Conservation (phyloP, 2,113 vertebrate species). For the Percopsis transmontana region DNA sequence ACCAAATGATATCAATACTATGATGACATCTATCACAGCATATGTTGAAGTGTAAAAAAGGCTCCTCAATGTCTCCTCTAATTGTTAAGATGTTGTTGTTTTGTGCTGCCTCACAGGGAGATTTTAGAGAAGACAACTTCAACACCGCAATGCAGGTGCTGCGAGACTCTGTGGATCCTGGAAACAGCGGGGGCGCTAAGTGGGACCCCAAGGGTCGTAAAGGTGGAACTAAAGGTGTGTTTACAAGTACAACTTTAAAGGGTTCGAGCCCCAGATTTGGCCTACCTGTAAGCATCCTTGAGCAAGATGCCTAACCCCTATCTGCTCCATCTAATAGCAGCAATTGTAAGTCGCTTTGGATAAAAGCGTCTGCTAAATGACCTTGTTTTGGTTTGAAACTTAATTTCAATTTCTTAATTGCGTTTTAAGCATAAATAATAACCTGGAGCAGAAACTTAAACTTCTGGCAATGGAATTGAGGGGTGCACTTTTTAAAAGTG, state of each 20-base stretch:
- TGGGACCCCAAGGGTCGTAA: constrained; percentile 92
- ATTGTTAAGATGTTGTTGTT: background rate
- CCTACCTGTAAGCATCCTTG: no score
- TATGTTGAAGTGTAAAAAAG: no score
- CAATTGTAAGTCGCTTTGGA: no score
- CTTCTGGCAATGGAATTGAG: no score
- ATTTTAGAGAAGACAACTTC: constrained; percentile 99
- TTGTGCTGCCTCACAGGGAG: constrained; percentile 78
- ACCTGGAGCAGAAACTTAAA: background rate
- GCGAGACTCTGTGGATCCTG: constrained; percentile 88
- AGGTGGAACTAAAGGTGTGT: constrained; percentile 92
- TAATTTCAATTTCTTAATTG: background rate
- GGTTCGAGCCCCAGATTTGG: no score
- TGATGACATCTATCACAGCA: background rate
- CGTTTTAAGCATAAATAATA: no score
- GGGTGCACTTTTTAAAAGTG: background rate
- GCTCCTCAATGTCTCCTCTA: background rate
- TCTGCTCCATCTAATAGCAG: no score
- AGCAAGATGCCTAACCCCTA: no score
- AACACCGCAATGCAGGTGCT: constrained; percentile 98
- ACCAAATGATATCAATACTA: background rate
- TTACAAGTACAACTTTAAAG: background rate
- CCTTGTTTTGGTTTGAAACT: no score
- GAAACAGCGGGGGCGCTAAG: constrained; percentile 83
- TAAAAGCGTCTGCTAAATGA: no score